Evolutionary conservation across 2,113 vertebrate species (phyloP).

Genomic region (rat (Rattus norvegicus)): DNA sequence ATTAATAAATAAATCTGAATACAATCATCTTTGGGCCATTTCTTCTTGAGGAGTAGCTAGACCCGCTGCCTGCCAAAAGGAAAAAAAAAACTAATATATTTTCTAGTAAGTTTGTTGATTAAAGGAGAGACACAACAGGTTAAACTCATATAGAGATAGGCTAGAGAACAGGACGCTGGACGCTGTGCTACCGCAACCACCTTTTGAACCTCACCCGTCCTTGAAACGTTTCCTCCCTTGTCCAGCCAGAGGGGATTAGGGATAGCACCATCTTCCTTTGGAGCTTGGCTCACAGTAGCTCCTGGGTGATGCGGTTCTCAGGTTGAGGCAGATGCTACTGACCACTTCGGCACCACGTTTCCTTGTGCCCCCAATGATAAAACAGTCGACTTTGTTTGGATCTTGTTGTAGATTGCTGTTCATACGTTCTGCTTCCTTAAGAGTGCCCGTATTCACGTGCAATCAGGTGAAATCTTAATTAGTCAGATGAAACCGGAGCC

Average conservation of each 20-base stretch:
- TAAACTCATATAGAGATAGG: neutral
- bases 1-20: constrained; percentile 54
- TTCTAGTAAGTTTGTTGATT: constrained; percentile 50
- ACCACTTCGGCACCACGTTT: neutral
- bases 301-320: no score
- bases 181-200: neutral
- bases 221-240: neutral
- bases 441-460: no score
- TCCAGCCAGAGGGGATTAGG: neutral
- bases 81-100: neutral
- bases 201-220: neutral
- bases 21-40: neutral
- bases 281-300: neutral
- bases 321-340: neutral
- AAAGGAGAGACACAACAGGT: neutral
- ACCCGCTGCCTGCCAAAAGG: neutral
- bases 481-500: no score
- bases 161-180: neutral
- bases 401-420: no score
- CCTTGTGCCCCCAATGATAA: neutral
- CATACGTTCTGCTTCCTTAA: no score
- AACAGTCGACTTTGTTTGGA: neutral
- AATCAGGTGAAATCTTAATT: no score
- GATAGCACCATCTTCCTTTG: neutral
- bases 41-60: neutral